These are phyloP conservation scores for Fukomys damarensis DNA, from an alignment of 2,113 vertebrate genomes.

Conservation along the genomic window DNA sequence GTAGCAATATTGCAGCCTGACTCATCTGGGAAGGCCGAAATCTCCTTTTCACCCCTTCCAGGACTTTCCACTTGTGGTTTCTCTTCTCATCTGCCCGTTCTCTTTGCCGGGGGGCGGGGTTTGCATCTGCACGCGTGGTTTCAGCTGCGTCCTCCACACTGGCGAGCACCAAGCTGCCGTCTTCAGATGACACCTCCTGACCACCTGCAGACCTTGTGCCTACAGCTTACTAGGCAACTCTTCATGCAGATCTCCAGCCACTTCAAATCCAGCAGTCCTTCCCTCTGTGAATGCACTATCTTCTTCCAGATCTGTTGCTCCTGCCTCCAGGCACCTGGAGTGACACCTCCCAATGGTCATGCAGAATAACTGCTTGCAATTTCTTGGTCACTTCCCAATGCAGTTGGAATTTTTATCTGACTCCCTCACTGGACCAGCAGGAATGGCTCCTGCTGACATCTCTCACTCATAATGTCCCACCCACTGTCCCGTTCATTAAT, in stretches of 20 bases:
- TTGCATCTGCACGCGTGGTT: not conserved
- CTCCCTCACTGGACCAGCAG: not conserved
- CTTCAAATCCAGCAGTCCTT: not conserved
- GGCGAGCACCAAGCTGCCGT: not conserved
- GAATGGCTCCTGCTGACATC: not conserved
- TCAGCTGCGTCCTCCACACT: not conserved
- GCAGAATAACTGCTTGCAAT: not conserved
- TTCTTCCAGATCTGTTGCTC: not conserved
- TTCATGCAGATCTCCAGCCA: not conserved
- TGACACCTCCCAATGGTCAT: not conserved
- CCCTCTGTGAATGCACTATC: not conserved
- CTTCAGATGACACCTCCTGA: not conserved
- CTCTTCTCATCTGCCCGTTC: not conserved
- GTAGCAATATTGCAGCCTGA: not conserved
- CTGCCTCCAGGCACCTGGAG: not conserved
- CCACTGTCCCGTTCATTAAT: constrained; percentile 18
- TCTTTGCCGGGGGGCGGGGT: not conserved
- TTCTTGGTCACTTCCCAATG: not conserved
- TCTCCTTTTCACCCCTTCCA: not conserved
- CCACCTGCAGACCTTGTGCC: not conserved
- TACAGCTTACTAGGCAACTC: not conserved
- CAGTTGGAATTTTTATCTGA: not conserved
- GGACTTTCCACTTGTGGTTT: not conserved
- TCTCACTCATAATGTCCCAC: not conserved
- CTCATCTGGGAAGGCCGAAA: not conserved